Conservation (phyloP, 2,888 invertebrate genomes). For the Andrena trimmerana region DNA sequence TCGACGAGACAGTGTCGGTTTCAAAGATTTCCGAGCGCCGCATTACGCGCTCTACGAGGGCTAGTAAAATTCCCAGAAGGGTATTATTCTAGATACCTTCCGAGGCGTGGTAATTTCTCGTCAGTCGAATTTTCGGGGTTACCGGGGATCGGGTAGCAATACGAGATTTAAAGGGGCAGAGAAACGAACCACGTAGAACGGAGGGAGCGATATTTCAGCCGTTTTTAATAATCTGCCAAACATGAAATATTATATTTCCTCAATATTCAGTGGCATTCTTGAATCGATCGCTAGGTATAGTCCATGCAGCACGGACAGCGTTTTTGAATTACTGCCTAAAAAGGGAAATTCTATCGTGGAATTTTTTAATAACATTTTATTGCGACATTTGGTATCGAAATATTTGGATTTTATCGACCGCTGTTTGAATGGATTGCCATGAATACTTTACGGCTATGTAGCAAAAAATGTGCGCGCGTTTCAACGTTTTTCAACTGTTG, state of each 20-base stretch:
- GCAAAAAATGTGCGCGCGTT: background rate
- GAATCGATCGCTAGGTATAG: slow-evolving; percentile 39
- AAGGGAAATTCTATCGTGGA: background rate
- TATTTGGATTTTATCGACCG: background rate
- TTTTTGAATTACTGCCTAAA: slow-evolving; percentile 12
- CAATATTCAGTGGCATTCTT: slow-evolving; percentile 37
- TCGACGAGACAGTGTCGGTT: background rate
- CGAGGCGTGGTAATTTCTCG: background rate
- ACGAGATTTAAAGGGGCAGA: background rate
- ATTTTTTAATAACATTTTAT: slow-evolving; percentile 32
- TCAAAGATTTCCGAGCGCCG: background rate
- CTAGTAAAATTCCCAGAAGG: background rate
- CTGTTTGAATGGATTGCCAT: background rate
- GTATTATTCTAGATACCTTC: background rate
- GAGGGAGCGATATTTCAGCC: background rate
- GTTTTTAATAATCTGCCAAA: slow-evolving; percentile 41
- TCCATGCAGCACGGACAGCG: slow-evolving; percentile 3
- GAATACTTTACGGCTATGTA: background rate
- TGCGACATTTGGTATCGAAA: background rate
- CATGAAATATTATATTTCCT: slow-evolving; percentile 25
- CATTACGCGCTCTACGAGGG: no score
- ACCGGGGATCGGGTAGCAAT: background rate
- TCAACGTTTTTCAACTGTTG: background rate
- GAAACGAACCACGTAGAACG: background rate
- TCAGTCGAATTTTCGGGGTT: background rate